These are phyloP conservation scores for Cygnus buccinator DNA, from an alignment of 2,113 vertebrate species.

Conservation along the genomic window DNA sequence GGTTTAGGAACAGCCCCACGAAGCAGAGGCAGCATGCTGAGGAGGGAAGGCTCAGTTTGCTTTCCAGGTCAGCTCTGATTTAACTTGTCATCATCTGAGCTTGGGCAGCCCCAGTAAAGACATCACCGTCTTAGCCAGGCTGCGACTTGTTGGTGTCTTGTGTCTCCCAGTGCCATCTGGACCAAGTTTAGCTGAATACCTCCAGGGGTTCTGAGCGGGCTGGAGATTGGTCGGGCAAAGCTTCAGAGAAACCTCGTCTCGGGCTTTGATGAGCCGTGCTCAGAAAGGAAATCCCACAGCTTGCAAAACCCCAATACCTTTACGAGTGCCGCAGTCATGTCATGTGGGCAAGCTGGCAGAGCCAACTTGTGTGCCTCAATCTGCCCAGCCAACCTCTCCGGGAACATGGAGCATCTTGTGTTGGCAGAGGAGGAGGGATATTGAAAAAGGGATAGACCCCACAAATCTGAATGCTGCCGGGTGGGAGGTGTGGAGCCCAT, in stretches of 20 bases:
- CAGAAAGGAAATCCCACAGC: slow-evolving; percentile 31
- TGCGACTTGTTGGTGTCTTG: slow-evolving; percentile 30
- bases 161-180: slow-evolving; percentile 73
- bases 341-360: slow-evolving; percentile 31
- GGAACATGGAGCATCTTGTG: background rate
- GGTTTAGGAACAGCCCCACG: background rate
- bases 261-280: background rate
- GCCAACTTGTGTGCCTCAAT: background rate
- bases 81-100: background rate
- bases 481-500: background rate
- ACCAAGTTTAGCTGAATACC: slow-evolving; percentile 12
- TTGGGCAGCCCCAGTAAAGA: background rate
- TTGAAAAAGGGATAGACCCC: background rate
- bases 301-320: background rate
- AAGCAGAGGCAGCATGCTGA: background rate
- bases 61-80: background rate
- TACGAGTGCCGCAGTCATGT: background rate
- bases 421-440: background rate
- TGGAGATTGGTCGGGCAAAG: slow-evolving; percentile 59
- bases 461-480: background rate
- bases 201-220: slow-evolving; percentile 9
- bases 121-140: background rate
- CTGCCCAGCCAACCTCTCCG: background rate
- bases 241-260: slow-evolving; percentile 65
- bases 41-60: background rate